These are phyloP conservation scores for Phalacrocorax pelagicus DNA, from an alignment of 2,113 vertebrate species.

Conservation along the genomic window DNA sequence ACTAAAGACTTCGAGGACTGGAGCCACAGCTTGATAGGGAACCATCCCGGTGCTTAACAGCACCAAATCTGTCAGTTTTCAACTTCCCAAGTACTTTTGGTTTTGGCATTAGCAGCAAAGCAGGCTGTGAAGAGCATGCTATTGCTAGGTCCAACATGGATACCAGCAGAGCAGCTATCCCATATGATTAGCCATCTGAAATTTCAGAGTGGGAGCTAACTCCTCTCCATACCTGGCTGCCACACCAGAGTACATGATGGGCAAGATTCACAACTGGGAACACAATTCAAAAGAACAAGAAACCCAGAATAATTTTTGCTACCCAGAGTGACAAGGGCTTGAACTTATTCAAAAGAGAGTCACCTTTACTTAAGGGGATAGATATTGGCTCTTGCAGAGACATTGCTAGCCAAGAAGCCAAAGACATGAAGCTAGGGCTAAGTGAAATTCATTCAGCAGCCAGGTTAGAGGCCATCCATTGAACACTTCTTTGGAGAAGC, in stretches of 20 bases:
- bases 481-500: background rate
- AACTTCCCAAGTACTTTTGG: background rate
- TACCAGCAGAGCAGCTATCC: background rate
- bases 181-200: background rate
- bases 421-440: background rate
- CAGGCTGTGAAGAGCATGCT: background rate
- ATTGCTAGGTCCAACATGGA: background rate
- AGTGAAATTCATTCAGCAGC: accelerated
- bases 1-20: background rate
- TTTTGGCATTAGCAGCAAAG: background rate
- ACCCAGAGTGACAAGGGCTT: accelerated
- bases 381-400: background rate
- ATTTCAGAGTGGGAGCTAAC: background rate
- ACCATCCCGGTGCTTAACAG: background rate
- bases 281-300: background rate
- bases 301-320: background rate
- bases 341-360: accelerated
- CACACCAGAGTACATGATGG: background rate
- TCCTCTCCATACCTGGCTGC: background rate
- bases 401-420: background rate
- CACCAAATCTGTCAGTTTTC: background rate
- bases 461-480: background rate
- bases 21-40: background rate
- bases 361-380: background rate
- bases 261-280: background rate